Base-by-base conservation (phyloP, 2,888 invertebrate genomes). In the Antitype chi region DNA sequence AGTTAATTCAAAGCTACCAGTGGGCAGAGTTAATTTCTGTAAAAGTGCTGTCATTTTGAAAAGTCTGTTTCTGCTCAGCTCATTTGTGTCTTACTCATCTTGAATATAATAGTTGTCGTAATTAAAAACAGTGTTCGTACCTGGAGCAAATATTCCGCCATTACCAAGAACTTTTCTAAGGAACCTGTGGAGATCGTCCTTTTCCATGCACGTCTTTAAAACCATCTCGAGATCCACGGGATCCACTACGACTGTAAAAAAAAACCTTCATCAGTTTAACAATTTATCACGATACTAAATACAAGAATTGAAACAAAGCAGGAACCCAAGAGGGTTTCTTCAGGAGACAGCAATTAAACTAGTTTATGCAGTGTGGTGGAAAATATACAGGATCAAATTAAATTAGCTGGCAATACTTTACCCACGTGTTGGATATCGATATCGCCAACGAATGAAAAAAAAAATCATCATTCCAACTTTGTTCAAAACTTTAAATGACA, bases 81-180 rank as follows among this genome's bases (percentile, higher is more conserved):
- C 52, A 9, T 67, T 20, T 13, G 25, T 28, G 8, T 28, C 49
- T 13, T 49, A 49, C 20, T 28, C 23, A 49, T 66, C 28, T 49
- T 49, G 15, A 8, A 23, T 8, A 49, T 28, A 66, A 28, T 47
- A 23, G 15, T 28, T 49, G 2, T 28, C 23, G 28, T 52, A 49
- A 67, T 52, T 32, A 52, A 32, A n/a, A 47, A 53, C 7, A 2
- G 9, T 9, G 0, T 15, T 62, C 71, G 73, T 88, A 95, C 95
- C 95, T 90, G 95, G 93, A 64, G 95, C 94, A 80, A 94, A 95
- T 81, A 95, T 94, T 8, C 93, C 93, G 38, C 95, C 95, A 63
- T 92, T 87, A 4, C 96, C 96, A 38, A 92, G 89, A 25, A 94
- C 1, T 47, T 90, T 92, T 63, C 91, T 89, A 0, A 95, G 85